Conservation (phyloP, 2,888 invertebrate genomes). For the Sepioteuthis lessoniana region DNA sequence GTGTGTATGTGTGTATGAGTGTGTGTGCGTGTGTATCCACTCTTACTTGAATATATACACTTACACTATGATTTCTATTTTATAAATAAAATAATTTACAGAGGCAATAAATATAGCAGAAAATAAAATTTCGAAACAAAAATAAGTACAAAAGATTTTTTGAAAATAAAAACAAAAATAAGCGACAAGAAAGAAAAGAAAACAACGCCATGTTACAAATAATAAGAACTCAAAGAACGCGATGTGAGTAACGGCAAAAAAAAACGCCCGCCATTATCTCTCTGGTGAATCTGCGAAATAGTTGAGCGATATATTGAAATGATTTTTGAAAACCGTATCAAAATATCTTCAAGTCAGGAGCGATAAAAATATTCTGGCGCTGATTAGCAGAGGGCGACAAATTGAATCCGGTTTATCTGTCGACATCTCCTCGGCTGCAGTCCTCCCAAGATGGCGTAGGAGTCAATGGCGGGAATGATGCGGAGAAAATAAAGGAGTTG, state of each 20-base stretch:
- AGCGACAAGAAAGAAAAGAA: not conserved
- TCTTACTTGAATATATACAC: too few relatives aligned
- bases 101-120: not conserved
- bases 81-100: not conserved
- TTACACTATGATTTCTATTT: not conserved
- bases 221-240: not conserved
- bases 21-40: not conserved
- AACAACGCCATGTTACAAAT: not conserved
- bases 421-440: slow-evolving; percentile 4
- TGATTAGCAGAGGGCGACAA: slow-evolving; percentile 33
- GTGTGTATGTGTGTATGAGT: not conserved
- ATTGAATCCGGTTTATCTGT: slow-evolving; percentile 33
- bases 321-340: slow-evolving; percentile 33
- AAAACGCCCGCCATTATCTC: not conserved
- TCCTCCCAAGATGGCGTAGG: not conserved
- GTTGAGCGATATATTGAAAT: slow-evolving; percentile 33
- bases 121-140: not conserved
- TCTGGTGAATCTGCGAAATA: slow-evolving; percentile 21
- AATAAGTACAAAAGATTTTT: not conserved
- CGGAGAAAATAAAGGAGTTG: not conserved
- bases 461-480: not conserved
- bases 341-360: slow-evolving; percentile 33
- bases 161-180: not conserved
- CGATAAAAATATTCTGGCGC: slow-evolving; percentile 33
- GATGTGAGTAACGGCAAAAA: not conserved